Conservation (phyloP, 2,888 invertebrate species). For the Sarcophaga variegata region DNA sequence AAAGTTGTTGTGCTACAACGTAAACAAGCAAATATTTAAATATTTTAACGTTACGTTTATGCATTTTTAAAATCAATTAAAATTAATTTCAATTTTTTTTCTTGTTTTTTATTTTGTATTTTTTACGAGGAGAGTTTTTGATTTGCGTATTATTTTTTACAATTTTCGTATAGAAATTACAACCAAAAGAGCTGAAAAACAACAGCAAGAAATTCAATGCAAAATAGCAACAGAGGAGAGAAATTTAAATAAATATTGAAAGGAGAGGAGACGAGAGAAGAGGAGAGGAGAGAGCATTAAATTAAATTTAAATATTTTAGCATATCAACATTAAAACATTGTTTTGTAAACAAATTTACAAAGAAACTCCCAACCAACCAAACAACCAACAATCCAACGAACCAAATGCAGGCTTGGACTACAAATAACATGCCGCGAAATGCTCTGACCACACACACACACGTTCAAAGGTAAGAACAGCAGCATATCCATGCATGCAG, state of each 20-base stretch:
- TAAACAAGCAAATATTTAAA: conserved; percentile 70
- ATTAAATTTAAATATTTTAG: conserved; percentile 72
- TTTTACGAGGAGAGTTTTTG: not conserved
- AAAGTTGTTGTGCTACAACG: conserved; percentile 38
- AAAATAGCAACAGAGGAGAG: not conserved
- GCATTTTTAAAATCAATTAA: conserved; percentile 81
- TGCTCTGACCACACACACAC: conserved; percentile 2
- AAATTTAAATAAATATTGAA: conserved; percentile 74
- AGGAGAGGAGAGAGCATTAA: conserved; percentile 76
- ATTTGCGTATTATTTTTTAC: conserved; percentile 27
- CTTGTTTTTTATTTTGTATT: conserved; percentile 28
- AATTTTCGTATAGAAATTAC: conserved; percentile 24
- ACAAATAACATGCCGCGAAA: conserved; percentile 49
- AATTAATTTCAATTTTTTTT: conserved; percentile 72
- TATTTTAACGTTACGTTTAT: conserved; percentile 72
- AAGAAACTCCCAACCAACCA: conserved; percentile 15
- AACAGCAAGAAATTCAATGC: too few species aligned
- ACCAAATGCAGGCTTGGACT: conserved; percentile 31
- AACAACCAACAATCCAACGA: not conserved
- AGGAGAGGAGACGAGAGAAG: conserved; percentile 73
- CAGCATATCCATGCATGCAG: not conserved
- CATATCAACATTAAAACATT: conserved; percentile 62
- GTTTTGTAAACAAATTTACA: conserved; percentile 58
- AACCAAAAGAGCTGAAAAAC: too few species aligned
- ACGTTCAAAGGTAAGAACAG: not conserved